A percentile compares a stretch with the other conserved stretches of the same genome.
Evolutionary conservation across 2,888 invertebrate species (phyloP).

Genomic region (Imbricaverruca yamaguchii): DNA sequence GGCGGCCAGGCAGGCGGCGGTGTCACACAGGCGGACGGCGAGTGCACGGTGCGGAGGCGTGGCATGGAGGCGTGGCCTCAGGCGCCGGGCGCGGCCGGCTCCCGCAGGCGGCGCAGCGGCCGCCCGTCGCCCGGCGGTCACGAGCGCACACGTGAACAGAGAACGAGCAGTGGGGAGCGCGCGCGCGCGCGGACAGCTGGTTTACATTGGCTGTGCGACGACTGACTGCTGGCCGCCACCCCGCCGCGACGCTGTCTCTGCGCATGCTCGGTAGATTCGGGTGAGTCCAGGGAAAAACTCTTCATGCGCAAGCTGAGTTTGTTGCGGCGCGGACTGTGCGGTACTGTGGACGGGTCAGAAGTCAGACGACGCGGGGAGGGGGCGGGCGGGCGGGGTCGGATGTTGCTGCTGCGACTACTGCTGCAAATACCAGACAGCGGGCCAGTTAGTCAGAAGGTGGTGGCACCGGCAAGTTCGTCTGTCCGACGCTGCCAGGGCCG

Average conservation of each 20-base stretch:
- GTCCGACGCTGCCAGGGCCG: no score
- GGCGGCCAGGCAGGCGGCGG: no score
- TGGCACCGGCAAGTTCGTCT: not conserved
- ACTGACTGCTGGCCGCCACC: slow-evolving; percentile 46
- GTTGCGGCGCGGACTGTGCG: slow-evolving; percentile 90
- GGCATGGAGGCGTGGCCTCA: no score
- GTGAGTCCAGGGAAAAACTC: slow-evolving; percentile 92
- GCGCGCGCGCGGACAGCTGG: not conserved
- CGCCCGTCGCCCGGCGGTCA: no score
- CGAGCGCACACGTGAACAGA: no score
- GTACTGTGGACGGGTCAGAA: slow-evolving; percentile 55
- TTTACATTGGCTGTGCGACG: slow-evolving; percentile 55
- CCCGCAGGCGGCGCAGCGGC: no score
- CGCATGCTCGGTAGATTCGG: slow-evolving; percentile 79
- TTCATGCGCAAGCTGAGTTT: slow-evolving; percentile 96
- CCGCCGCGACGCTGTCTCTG: slow-evolving; percentile 40
- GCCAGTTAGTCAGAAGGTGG: not conserved
- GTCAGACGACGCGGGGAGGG: not conserved
- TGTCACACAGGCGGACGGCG: not conserved
- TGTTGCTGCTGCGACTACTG: no score
- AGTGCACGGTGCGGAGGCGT: not conserved
- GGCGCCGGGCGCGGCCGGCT: no score
- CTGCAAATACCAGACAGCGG: no score
- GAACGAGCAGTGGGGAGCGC: no score
- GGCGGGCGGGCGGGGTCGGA: not conserved